These are phyloP conservation scores for Willowsia nigromaculata DNA, from an alignment of 2,888 invertebrate genomes.

Conservation along the genomic window DNA sequence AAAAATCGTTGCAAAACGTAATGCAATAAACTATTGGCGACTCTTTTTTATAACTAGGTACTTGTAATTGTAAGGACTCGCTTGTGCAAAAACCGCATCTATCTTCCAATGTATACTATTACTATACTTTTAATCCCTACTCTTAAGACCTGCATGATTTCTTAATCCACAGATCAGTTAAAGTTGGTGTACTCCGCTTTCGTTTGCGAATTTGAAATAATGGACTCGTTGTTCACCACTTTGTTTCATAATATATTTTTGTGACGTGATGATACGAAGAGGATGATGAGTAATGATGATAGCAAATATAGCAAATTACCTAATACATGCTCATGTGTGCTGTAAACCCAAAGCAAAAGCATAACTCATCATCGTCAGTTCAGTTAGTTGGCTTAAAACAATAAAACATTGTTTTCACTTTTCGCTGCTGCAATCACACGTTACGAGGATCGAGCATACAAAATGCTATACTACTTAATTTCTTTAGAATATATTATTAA, in stretches of 20 bases:
- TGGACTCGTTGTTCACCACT: not conserved
- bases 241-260: not conserved
- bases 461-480: not conserved
- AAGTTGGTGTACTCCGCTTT: not conserved
- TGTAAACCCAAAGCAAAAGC: not conserved
- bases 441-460: not conserved
- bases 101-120: too few species aligned
- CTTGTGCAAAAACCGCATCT: not conserved
- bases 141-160: not conserved
- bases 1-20: not conserved
- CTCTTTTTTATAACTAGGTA: not conserved
- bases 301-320: too few species aligned
- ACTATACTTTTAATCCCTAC: too few species aligned
- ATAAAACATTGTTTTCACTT: not conserved
- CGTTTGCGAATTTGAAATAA: not conserved
- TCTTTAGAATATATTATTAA: not conserved
- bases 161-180: slow-evolving; percentile 13
- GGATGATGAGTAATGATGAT: not conserved
- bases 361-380: not conserved
- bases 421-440: slow-evolving; percentile 8
- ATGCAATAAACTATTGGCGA: not conserved
- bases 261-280: not conserved
- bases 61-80: not conserved
- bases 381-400: not conserved
- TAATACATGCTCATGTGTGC: not conserved